A percentile compares a stretch with the other conserved stretches of the same genome.
Evolutionary conservation across 2,888 invertebrate species (phyloP).

Genomic region (Tachystola acroxantha): DNA sequence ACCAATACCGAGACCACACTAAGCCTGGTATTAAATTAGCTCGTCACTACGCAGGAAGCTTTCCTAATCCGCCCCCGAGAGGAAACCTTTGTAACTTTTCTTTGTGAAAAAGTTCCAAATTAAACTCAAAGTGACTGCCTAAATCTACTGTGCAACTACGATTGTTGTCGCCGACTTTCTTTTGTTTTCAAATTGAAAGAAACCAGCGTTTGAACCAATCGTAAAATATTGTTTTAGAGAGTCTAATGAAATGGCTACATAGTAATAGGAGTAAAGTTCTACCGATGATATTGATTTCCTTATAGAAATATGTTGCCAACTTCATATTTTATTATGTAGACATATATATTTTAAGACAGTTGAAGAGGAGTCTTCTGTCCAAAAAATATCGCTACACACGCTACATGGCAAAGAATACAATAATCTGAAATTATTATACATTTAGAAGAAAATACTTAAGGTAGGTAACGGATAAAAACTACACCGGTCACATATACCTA

Average conservation of each 20-base stretch:
- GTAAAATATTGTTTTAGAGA: not conserved
- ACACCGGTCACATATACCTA: too few relatives aligned
- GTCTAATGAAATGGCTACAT: too few relatives aligned
- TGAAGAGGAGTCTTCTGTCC: too few relatives aligned
- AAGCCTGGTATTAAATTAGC: conserved; percentile 1
- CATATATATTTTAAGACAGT: too few relatives aligned
- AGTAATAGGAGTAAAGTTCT: too few relatives aligned
- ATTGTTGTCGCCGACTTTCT: conserved; percentile 7
- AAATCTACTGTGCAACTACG: conserved; percentile 32
- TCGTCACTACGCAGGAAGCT: conserved; percentile 23
- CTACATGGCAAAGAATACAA: too few relatives aligned
- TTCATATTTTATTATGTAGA: too few relatives aligned
- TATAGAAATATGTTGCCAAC: not conserved
- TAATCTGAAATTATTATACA: too few relatives aligned
- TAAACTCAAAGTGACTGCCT: conserved; percentile 31
- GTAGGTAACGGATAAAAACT: too few relatives aligned
- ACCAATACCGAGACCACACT: not conserved
- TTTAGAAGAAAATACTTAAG: too few relatives aligned
- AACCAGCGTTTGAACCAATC: not conserved
- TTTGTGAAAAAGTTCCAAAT: conserved; percentile 23
- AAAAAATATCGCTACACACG: too few relatives aligned
- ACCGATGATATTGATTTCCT: too few relatives aligned
- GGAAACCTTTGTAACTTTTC: conserved; percentile 40
- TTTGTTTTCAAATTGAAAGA: conserved; percentile 1
- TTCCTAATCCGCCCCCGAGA: conserved; percentile 48